Evolutionary conservation across 1,140 invertebrate species (phyloP), one percentile per base, ranked within the genome.

Genomic region (Trachymyrmex septentrionalis): DNA sequence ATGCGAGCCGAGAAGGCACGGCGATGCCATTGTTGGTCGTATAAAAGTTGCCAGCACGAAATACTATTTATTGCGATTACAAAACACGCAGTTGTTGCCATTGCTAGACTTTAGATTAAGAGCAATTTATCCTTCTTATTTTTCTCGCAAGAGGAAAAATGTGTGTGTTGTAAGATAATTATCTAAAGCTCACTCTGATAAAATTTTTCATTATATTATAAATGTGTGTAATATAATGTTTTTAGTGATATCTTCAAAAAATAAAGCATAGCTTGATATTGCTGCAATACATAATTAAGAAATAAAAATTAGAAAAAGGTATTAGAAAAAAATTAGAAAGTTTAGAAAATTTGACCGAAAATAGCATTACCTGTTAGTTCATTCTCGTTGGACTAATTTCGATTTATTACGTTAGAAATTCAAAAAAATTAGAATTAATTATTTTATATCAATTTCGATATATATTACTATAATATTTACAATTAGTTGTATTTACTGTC

Each of bases 21-120:
- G 53, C 81, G 59, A 69, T 73, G 48, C 64, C 34, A 88, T 89
- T 89, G 87, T 88, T 86, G 34, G 3, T 27, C 24, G 21, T 10
- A 19, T 69, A 55, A 63, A 57, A 71, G 55, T 27, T 19, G 24
- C 61, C 53, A 63, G 53, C 57, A 84, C 34, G 86, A 84, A 78
- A 63, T 61, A 19, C 12, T 77, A 69, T 34, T 61, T 30, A 12
- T 21, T 66, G 59, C 63, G 67, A 80, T 88, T 89, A 63, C 44
- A 61, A 88, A 88, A 88, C 53, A 38, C 57, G 50, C 48, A 34
- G n/a, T 80, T 86, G 50, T 63, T 24, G 30, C 34, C 61, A 27
- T 84, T 63, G 59, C 44, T 14, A 24, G 48, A 81, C n/a, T 38
- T 67, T 48, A 38, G 30, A 69, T 69, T n/a, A n/a, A 53, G 19